Evolutionary conservation across 2,113 vertebrate species (phyloP).

Genomic region (Monopterus albus): DNA sequence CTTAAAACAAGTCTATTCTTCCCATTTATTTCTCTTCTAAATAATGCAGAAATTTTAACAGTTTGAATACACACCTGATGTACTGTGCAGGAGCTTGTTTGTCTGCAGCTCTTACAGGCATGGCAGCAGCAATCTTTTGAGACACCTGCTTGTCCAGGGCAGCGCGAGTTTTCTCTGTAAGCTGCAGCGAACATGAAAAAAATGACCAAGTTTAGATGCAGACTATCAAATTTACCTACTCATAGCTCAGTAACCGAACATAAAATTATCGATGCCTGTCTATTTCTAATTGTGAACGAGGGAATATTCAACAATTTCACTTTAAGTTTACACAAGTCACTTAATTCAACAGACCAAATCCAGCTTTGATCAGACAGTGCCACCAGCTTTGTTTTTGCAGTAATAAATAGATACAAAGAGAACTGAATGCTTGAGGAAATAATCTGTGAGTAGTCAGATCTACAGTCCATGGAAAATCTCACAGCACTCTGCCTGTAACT

Average conservation of each 20-base stretch:
- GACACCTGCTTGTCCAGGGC: conserved; percentile 96
- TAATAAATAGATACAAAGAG: background rate
- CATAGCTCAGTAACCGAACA: background rate
- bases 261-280: no score
- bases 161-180: conserved; percentile 95
- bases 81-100: conserved; percentile 97
- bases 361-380: no score
- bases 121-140: conserved; percentile 98
- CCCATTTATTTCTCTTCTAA: background rate
- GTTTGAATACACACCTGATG: conserved; percentile 85
- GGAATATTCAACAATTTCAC: background rate
- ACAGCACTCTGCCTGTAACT: no score
- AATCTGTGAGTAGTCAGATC: background rate
- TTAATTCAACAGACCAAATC: no score
- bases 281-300: no score
- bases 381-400: background rate
- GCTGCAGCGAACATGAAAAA: conserved; percentile 77
- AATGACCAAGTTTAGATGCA: background rate
- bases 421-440: background rate
- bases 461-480: background rate
- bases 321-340: background rate
- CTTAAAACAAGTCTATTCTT: no score
- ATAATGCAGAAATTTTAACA: background rate
- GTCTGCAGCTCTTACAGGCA: conserved; percentile 98
- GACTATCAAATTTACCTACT: background rate